A percentile compares a stretch with the other conserved stretches of the same genome.
Evolutionary conservation across 30 jellyfish, hydroid and myxozoan genomes (phyloP).

Genomic region (Mastigias papua): DNA sequence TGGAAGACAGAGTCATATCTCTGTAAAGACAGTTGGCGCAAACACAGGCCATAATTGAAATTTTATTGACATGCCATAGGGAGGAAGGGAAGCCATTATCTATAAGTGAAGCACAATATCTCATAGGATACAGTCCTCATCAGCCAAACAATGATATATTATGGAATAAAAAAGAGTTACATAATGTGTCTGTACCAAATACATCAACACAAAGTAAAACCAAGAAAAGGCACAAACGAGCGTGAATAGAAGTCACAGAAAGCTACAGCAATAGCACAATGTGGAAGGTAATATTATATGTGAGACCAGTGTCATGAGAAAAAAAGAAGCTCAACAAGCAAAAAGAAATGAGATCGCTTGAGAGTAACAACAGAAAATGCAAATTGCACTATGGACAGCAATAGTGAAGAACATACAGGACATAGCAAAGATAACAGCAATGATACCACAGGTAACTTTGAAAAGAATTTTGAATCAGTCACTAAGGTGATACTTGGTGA

Average conservation of each 20-base stretch:
- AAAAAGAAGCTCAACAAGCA: no score
- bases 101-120: conserved; percentile 23
- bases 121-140: conserved; percentile 8
- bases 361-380: neutral
- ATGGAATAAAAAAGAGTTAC: no score
- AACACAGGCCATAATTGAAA: conserved; percentile 6
- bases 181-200: no score
- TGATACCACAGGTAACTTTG: neutral
- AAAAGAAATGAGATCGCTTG: neutral
- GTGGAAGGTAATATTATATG: no score
- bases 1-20: conserved; percentile 7
- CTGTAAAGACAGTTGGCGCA: conserved; percentile 2
- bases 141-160: no score
- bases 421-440: neutral
- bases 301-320: no score
- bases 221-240: neutral
- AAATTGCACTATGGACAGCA: neutral
- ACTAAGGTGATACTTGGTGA: neutral
- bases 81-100: conserved; percentile 24
- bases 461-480: neutral
- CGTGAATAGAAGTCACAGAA: conserved; percentile 13
- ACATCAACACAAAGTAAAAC: no score
- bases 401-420: neutral
- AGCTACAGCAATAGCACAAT: neutral
- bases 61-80: conserved; percentile 24